phyloP scores from a whole-genome alignment of 2,113 vertebrate species.

The Dunckerocampus dactyliophorus region DNA sequence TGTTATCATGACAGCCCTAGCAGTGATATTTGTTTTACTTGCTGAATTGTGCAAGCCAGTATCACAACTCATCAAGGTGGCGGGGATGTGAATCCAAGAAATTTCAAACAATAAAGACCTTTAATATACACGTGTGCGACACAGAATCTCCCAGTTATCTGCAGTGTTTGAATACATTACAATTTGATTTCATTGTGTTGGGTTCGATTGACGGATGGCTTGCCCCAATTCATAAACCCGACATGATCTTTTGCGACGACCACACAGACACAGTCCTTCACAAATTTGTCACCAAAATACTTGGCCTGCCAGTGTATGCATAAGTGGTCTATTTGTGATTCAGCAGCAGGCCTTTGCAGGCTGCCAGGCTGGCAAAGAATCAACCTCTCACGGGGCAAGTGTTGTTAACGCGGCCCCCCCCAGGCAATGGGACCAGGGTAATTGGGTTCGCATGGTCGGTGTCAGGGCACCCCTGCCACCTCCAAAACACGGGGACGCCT shows the following conservation, averaged over 20 bases:
- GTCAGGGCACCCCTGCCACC: constrained; percentile 64
- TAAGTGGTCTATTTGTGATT: constrained; percentile 74
- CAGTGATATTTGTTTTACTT: not conserved
- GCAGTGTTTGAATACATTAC: not conserved
- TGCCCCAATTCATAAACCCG: not conserved
- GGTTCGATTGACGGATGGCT: not conserved
- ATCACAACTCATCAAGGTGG: not conserved
- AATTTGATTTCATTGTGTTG: not conserved
- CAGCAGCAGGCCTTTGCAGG: constrained; percentile 60
- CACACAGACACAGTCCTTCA: constrained; percentile 35
- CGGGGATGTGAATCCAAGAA: not conserved
- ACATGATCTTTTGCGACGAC: constrained; percentile 20
- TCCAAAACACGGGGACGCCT: constrained; percentile 50
- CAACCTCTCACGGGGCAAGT: constrained; percentile 52
- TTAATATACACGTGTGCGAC: not conserved
- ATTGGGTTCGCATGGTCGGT: constrained; percentile 74
- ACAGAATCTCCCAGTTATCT: not conserved
- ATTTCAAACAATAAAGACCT: not conserved
- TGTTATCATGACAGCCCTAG: no score
- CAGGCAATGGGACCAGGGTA: constrained; percentile 63
- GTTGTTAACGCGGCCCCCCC: constrained; percentile 64
- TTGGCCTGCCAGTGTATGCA: constrained; percentile 49
- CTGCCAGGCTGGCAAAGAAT: constrained; percentile 67
- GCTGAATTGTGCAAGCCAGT: not conserved
- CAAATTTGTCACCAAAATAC: constrained; percentile 58